phyloP scores from a whole-genome alignment of 2,888 invertebrate genomes.

The Seira sanloemensis region DNA sequence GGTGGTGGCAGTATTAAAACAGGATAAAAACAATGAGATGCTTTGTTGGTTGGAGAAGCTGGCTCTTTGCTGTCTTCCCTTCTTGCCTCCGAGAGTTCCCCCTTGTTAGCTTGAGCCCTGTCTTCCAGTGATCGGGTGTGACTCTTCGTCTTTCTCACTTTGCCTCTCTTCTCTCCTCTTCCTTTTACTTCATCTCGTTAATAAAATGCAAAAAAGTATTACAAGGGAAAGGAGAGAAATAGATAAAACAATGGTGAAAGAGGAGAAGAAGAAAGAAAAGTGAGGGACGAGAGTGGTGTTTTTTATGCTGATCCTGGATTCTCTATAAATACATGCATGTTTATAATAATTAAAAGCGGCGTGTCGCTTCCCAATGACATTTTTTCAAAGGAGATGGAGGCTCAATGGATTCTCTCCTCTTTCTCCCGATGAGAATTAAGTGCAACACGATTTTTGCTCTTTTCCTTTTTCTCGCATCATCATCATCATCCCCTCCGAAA shows the following conservation, averaged over 20 bases:
- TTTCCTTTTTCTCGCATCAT: conserved; percentile 21
- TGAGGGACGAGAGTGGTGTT: conserved; percentile 43
- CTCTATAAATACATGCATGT: conserved; percentile 60
- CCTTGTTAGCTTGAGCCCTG: background rate
- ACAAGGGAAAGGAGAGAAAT: background rate
- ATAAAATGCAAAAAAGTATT: conserved; percentile 55
- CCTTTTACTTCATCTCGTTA: conserved; percentile 28
- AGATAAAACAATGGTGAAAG: conserved; percentile 10
- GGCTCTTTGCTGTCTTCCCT: background rate
- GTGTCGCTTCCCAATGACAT: conserved; percentile 56
- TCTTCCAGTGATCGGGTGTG: conserved; percentile 13
- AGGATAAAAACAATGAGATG: conserved; percentile 19
- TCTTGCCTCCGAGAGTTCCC: background rate
- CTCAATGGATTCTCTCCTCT: conserved; percentile 23
- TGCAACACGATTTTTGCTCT: conserved; percentile 35
- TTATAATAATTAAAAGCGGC: conserved; percentile 66
- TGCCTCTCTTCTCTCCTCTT: conserved; percentile 24
- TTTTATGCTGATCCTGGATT: conserved; percentile 59
- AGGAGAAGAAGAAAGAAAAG: conserved; percentile 8
- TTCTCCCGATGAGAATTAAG: conserved; percentile 18
- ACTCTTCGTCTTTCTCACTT: conserved; percentile 15
- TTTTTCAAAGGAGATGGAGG: background rate
- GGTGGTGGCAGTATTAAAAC: conserved; percentile 16
- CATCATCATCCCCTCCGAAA: conserved; percentile 10
- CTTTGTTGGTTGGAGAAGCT: conserved; percentile 16